A percentile compares a stretch with the other conserved stretches of the same genome.
Conservation (phyloP, 2,797 vertebrate species). For the Myripristis jacobus region DNA sequence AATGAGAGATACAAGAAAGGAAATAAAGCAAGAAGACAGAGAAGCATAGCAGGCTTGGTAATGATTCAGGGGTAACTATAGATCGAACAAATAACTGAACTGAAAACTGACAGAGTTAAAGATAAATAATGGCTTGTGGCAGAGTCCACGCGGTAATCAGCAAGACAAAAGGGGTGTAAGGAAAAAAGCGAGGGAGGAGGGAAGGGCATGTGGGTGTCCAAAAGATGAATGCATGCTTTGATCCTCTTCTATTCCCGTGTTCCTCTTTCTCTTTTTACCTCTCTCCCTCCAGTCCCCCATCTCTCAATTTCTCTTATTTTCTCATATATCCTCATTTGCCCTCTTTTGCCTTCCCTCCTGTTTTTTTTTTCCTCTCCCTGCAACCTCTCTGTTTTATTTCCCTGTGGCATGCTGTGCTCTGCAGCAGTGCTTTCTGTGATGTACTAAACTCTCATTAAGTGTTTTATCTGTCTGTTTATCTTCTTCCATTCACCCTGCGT, state of each 20-base stretch:
- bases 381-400: conserved; percentile 61
- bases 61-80: conserved; percentile 38
- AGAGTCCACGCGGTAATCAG: conserved; percentile 46
- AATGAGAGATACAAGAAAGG: conserved; percentile 41
- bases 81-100: conserved; percentile 41
- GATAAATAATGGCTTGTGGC: conserved; percentile 46
- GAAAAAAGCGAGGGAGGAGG: not conserved
- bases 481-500: conserved; percentile 31
- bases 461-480: conserved; percentile 65
- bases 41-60: conserved; percentile 19
- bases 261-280: conserved; percentile 44
- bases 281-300: conserved; percentile 46
- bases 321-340: conserved; percentile 59
- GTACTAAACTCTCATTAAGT: conserved; percentile 70
- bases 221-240: conserved; percentile 60
- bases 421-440: conserved; percentile 45
- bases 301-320: not conserved
- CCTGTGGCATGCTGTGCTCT: conserved; percentile 41
- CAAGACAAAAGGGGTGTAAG: conserved; percentile 36
- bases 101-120: conserved; percentile 22
- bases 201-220: conserved; percentile 7
- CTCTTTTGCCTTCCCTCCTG: conserved; percentile 37
- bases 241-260: conserved; percentile 48
- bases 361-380: conserved; percentile 12
- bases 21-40: conserved; percentile 27